A percentile compares a stretch with the other conserved stretches of the same genome.
Evolutionary conservation across 2,113 vertebrate species (phyloP).

Genomic region (Mus pahari): DNA sequence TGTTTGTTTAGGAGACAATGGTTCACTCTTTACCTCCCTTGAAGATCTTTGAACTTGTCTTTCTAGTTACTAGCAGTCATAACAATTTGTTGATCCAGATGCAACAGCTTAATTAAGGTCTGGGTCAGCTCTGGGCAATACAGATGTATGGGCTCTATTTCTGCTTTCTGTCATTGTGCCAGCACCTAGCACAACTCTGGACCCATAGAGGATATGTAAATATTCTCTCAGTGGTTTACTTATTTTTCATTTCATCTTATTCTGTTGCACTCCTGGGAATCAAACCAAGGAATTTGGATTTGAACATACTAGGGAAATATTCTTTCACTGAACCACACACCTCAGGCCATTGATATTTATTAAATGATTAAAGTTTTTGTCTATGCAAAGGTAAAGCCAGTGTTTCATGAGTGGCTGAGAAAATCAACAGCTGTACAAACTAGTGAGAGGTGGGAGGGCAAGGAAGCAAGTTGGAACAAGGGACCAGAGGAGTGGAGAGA

Average conservation of each 20-base stretch:
- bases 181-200: not conserved
- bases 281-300: not conserved
- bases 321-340: not conserved
- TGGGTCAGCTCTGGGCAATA: not conserved
- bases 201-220: not conserved
- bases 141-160: not conserved
- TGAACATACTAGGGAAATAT: not conserved
- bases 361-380: conserved; percentile 34
- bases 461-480: not conserved
- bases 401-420: conserved; percentile 1
- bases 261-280: not conserved
- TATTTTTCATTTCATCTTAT: not conserved
- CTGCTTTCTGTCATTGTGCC: conserved; percentile 11
- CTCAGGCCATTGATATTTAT: not conserved
- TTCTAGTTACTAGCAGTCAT: not conserved
- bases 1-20: conserved; percentile 23
- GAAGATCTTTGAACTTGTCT: not conserved
- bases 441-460: not conserved
- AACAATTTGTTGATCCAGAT: not conserved
- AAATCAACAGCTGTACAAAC: not conserved
- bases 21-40: not conserved
- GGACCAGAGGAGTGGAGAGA: no score
- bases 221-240: conserved; percentile 4
- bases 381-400: not conserved
- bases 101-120: not conserved